Evolutionary conservation across 2,797 vertebrate genomes (phyloP).

Genomic region (Peromyscus aztecus): DNA sequence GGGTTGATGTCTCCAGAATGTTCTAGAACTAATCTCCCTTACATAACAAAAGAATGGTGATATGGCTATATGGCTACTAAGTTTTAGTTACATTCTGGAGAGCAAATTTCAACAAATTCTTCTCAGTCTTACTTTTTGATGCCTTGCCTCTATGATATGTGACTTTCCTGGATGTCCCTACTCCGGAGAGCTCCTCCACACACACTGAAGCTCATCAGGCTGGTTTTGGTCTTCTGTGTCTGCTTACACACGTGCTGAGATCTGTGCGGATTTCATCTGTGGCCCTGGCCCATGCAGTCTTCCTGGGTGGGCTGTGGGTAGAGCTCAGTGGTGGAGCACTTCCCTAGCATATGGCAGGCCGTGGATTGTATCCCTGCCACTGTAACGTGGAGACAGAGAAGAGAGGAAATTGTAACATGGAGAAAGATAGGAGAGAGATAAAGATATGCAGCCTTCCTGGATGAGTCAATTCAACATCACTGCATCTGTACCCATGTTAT

Average conservation of each 20-base stretch:
- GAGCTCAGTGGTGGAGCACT: background rate
- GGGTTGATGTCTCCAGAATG: background rate
- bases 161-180: background rate
- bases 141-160: background rate
- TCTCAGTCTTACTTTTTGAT: background rate
- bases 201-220: background rate
- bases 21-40: background rate
- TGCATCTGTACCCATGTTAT: background rate
- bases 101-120: background rate
- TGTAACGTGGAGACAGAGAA: background rate
- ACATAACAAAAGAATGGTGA: too few species aligned
- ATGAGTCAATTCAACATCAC: background rate
- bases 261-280: background rate
- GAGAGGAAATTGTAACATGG: too few species aligned
- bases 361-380: too few species aligned
- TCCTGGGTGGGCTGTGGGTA: background rate
- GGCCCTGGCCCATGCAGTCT: background rate
- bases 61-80: background rate
- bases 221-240: background rate
- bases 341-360: background rate
- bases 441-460: background rate
- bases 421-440: background rate
- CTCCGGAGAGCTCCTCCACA: background rate
- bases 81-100: background rate
- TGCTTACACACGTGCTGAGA: background rate